phyloP scores from a whole-genome alignment of 2,888 invertebrate genomes.

The Notocelia uddmanniana region DNA sequence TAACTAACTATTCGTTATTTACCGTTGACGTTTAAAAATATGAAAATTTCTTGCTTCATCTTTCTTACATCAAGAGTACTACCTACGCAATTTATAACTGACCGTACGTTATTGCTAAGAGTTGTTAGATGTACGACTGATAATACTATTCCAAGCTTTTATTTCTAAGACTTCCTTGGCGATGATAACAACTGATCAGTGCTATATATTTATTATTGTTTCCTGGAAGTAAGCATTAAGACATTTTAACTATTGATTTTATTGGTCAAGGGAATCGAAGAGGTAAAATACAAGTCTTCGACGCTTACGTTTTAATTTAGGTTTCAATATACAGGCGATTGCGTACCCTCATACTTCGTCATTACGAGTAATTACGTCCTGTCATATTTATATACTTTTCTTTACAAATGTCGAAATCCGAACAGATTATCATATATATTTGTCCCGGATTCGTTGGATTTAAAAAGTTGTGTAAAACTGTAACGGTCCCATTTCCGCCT shows the following conservation, averaged over 20 bases:
- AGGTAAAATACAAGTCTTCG: too few relatives aligned
- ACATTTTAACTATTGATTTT: too few relatives aligned
- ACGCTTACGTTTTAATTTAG: too few relatives aligned
- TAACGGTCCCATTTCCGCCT: constrained; percentile 38
- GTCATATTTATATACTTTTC: too few relatives aligned
- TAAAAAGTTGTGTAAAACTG: constrained; percentile 40
- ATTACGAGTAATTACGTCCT: too few relatives aligned
- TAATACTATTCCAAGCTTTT: background rate
- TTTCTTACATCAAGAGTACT: too few relatives aligned
- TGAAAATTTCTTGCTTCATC: constrained; percentile 35
- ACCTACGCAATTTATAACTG: constrained; percentile 19
- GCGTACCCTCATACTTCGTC: too few relatives aligned
- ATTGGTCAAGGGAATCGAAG: too few relatives aligned
- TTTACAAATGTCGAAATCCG: background rate
- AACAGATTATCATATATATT: constrained; percentile 20
- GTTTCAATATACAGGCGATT: too few relatives aligned
- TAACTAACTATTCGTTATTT: constrained; percentile 2
- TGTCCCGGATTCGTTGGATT: background rate
- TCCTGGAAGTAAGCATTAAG: background rate
- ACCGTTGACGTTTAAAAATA: constrained; percentile 27
- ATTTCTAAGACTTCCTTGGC: background rate
- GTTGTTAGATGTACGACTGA: background rate
- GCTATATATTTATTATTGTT: background rate
- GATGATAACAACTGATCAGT: constrained; percentile 1
- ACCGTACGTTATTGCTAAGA: constrained; percentile 6